Evolutionary conservation across 2,888 invertebrate genomes (phyloP).

Genomic region (Caenorhabditis imperialis): DNA sequence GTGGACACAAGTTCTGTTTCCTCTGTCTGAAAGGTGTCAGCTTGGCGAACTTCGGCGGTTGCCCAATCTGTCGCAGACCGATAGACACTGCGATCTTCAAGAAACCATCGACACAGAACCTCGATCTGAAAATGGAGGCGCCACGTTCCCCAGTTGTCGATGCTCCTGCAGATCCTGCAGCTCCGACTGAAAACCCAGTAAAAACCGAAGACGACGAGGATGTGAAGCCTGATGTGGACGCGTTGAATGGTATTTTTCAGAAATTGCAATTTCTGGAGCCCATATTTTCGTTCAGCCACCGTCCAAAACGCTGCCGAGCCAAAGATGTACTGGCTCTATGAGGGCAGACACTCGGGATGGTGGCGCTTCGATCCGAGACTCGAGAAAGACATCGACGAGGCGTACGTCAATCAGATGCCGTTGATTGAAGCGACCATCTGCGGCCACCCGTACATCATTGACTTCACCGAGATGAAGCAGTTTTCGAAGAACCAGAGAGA

Average conservation of each 20-base stretch:
- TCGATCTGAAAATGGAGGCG: conserved; percentile 35
- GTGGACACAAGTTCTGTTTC: conserved; percentile 70
- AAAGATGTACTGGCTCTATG: conserved; percentile 58
- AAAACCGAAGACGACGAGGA: conserved; percentile 38
- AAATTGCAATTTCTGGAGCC: background rate
- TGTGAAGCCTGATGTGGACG: conserved; percentile 45
- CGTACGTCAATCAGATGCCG: conserved; percentile 18
- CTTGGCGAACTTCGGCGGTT: conserved; percentile 33
- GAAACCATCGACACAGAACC: conserved; percentile 20
- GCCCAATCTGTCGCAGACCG: conserved; percentile 63
- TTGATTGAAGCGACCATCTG: conserved; percentile 48
- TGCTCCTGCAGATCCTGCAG: too few relatives aligned
- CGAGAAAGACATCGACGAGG: conserved; percentile 62
- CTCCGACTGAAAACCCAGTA: background rate
- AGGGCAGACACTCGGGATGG: conserved; percentile 60
- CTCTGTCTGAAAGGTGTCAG: conserved; percentile 68
- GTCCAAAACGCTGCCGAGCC: background rate
- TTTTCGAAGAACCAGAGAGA: conserved; percentile 34
- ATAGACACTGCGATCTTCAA: conserved; percentile 51
- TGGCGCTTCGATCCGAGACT: conserved; percentile 68
- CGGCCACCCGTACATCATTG: conserved; percentile 54
- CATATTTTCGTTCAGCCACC: background rate
- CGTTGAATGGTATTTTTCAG: conserved; percentile 9
- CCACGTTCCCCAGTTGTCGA: conserved; percentile 15
- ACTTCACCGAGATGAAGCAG: conserved; percentile 53